Evolutionary conservation across 2,888 invertebrate species (phyloP).

Genomic region (Limnephilus marmoratus): DNA sequence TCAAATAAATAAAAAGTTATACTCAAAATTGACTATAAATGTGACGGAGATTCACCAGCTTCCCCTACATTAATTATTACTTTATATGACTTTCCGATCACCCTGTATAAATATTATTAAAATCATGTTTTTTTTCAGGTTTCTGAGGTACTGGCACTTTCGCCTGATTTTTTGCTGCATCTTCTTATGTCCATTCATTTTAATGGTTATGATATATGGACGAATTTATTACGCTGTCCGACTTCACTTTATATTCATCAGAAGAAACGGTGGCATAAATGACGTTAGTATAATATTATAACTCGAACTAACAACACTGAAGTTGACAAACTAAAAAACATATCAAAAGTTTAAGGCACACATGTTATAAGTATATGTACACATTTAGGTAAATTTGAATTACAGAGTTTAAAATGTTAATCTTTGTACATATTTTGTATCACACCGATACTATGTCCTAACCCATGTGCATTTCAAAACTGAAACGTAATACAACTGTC

Average conservation of each 20-base stretch:
- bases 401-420: too few species aligned
- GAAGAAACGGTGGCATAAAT: neutral
- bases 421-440: too few species aligned
- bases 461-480: too few species aligned
- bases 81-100: neutral
- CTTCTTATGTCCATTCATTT: slow-evolving; percentile 77
- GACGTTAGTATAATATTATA: neutral
- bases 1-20: too few species aligned
- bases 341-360: too few species aligned
- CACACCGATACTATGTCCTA: too few species aligned
- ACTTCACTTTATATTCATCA: slow-evolving; percentile 69
- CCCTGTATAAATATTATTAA: neutral
- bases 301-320: neutral
- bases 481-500: too few species aligned
- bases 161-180: slow-evolving; percentile 75
- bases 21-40: too few species aligned
- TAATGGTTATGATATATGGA: slow-evolving; percentile 79
- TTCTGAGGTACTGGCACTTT: slow-evolving; percentile 72
- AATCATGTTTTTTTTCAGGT: slow-evolving; percentile 68
- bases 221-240: slow-evolving; percentile 79
- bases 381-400: too few species aligned
- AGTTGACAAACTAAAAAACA: neutral
- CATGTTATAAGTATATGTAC: too few species aligned
- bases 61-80: neutral
- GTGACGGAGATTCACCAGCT: too few species aligned